Evolutionary conservation across 2,888 invertebrate genomes (phyloP).

Genomic region (Buathra laborator): DNA sequence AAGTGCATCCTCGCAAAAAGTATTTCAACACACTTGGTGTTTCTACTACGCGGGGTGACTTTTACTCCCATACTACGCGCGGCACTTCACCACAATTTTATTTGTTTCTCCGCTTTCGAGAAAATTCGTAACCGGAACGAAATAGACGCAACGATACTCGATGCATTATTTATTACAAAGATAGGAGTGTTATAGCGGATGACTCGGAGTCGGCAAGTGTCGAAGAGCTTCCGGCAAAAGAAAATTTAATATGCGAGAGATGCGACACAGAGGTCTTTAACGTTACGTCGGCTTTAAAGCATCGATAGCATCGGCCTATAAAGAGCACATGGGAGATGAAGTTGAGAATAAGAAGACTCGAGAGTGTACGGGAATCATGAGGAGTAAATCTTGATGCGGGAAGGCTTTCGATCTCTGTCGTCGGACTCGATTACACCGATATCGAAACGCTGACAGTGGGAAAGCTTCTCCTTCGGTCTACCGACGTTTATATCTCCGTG

Average conservation of each 20-base stretch:
- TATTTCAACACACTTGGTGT: constrained; percentile 35
- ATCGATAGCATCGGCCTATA: neutral
- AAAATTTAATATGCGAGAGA: neutral
- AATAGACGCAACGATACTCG: constrained; percentile 11
- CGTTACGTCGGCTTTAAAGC: constrained; percentile 39
- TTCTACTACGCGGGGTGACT: too few relatives aligned
- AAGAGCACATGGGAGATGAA: neutral
- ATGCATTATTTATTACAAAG: constrained; percentile 26
- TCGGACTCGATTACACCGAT: constrained; percentile 44
- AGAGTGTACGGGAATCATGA: constrained; percentile 30
- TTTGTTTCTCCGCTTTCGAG: constrained; percentile 40
- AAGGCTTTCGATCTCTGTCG: constrained; percentile 27
- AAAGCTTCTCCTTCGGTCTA: constrained; percentile 5
- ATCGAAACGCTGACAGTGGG: constrained; percentile 39
- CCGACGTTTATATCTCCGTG: constrained; percentile 19
- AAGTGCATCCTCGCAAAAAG: constrained; percentile 48
- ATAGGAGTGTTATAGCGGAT: neutral
- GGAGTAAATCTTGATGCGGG: constrained; percentile 37
- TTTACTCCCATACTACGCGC: constrained; percentile 31
- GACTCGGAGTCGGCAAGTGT: neutral
- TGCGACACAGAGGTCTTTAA: constrained; percentile 21
- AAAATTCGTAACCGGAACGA: constrained; percentile 40
- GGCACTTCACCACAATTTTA: constrained; percentile 51
- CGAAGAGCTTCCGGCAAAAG: neutral
- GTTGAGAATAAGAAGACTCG: neutral